Conservation (phyloP, 2,888 invertebrate genomes). For the Chrysolina americana region DNA sequence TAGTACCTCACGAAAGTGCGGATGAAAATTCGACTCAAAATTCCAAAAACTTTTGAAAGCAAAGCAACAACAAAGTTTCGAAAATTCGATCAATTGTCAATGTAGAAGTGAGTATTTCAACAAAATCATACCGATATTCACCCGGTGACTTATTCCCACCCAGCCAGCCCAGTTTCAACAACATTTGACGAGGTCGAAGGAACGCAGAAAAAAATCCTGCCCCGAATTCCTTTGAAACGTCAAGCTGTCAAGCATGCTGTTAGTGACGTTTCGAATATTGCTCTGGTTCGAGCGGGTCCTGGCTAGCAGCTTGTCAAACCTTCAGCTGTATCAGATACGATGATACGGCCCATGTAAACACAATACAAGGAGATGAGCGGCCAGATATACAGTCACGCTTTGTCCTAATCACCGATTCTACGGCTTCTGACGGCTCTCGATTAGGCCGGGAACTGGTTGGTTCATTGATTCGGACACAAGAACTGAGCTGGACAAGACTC, state of each 20-base stretch:
- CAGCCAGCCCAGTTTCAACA: slow-evolving; percentile 16
- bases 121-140: too few species aligned
- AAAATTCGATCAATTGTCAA: too few species aligned
- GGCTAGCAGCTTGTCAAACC: slow-evolving; percentile 42
- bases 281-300: slow-evolving; percentile 20
- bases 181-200: slow-evolving; percentile 6
- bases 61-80: too few species aligned
- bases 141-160: slow-evolving; percentile 3
- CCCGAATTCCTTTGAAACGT: slow-evolving; percentile 32
- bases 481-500: too few species aligned
- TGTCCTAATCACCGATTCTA: slow-evolving; percentile 53
- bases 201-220: slow-evolving; percentile 22
- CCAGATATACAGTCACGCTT: slow-evolving; percentile 55
- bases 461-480: neutral
- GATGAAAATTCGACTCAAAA: too few species aligned
- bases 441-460: slow-evolving; percentile 21
- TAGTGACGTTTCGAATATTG: slow-evolving; percentile 35
- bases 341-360: slow-evolving; percentile 57
- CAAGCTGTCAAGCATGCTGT: slow-evolving; percentile 33
- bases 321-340: slow-evolving; percentile 51
- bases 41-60: too few species aligned
- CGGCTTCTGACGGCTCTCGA: slow-evolving; percentile 48
- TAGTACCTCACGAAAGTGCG: too few species aligned
- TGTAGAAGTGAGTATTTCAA: too few species aligned
- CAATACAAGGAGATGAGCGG: slow-evolving; percentile 55